Base-by-base conservation (phyloP, 1,140 invertebrate genomes). In the Phocides pigmalion region DNA sequence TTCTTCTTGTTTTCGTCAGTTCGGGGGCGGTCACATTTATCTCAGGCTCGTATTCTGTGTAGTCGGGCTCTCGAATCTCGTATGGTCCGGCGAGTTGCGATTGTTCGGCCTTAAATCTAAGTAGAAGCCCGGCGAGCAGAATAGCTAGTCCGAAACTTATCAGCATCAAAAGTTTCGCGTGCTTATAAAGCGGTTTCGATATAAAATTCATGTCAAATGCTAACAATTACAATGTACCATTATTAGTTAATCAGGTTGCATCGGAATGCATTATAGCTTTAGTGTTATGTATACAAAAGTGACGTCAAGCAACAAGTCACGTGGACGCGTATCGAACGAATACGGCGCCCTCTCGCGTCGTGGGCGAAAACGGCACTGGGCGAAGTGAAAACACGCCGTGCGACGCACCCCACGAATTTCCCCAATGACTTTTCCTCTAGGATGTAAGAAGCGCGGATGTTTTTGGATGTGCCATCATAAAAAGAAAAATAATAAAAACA, bases 391-490 rank as follows among this genome's bases (percentile, higher is more conserved):
- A 87, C 76, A 85, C 82, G 79, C 68, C 76, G 78, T 79, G 86
- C 81, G 84, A 79, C 84, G 82, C 86, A 76, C 88, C 87, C 87
- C 74, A 82, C 84, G 76, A 87, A 83, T 86, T 91, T 89, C 84
- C 82, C 79, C 79, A 79, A 81, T 86, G 85, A 87, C 77, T 89
- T 88, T 88, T 84, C 82, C 74, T 77, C 76, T 72, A 64, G 68
- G 79, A 88, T 81, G 82, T 82, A 58, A 50, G 79, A 84, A 87
- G 61, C 46, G 28, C 59, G 46, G 50, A 62, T 67, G 65, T 62
- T 65, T 72, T 70, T 84, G 82, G 84, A 87, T 79, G 46, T 66
- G 82, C 56, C 35, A 50, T 28, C 32, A 69, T n/a, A n/a, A n/a
- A n/a, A n/a, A n/a, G n/a, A n/a, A n/a, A n/a, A n/a, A n/a, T n/a